Percentiles rank a stretch among this genome's conserved stretches.
These are phyloP conservation scores for Callaeas wilsoni DNA, from an alignment of 2,113 vertebrate species.

Conservation along the genomic window DNA sequence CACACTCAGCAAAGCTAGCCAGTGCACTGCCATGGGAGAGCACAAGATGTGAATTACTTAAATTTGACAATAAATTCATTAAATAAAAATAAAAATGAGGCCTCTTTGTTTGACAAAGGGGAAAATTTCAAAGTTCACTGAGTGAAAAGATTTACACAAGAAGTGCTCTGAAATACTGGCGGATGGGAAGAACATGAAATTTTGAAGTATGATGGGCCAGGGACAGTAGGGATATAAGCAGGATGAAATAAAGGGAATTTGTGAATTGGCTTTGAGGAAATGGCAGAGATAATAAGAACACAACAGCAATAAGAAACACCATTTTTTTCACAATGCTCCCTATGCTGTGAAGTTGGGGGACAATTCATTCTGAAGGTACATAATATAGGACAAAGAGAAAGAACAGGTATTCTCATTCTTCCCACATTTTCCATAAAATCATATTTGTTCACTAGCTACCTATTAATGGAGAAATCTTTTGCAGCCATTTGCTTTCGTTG, in stretches of 20 bases:
- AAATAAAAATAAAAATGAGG: neutral
- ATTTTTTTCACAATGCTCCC: neutral
- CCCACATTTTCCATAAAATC: neutral
- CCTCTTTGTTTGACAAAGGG: neutral
- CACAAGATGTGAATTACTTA: neutral
- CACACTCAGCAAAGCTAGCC: neutral
- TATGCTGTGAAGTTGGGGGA: neutral
- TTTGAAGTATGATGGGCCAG: neutral
- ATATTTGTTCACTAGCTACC: neutral
- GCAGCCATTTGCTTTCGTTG: neutral
- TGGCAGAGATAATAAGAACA: neutral
- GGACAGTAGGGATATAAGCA: neutral
- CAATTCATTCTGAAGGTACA: neutral
- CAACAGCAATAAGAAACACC: neutral
- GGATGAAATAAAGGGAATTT: neutral
- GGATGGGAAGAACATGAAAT: neutral
- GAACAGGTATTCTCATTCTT: neutral
- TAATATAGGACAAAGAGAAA: neutral
- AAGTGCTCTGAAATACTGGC: neutral
- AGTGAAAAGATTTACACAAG: neutral
- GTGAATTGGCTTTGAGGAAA: neutral
- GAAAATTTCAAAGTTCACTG: neutral
- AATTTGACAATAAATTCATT: neutral
- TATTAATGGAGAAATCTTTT: neutral
- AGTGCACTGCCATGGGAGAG: neutral